A percentile compares a stretch with the other conserved stretches of the same genome.
These are phyloP conservation scores for Oophaga pumilio DNA, from an alignment of 2,113 vertebrate genomes.

Conservation along the genomic window DNA sequence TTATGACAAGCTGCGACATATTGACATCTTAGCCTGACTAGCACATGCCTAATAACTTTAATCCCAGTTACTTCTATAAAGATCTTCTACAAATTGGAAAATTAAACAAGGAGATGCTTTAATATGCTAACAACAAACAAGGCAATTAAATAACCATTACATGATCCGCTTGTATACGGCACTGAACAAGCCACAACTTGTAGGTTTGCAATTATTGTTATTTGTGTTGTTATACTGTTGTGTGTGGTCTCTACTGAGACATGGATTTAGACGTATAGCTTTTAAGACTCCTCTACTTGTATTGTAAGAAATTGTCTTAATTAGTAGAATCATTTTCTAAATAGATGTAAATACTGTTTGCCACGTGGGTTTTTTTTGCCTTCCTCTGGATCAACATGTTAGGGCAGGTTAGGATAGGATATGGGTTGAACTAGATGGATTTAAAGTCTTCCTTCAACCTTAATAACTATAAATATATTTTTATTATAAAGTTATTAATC, in stretches of 20 bases:
- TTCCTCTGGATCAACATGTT: too few species aligned
- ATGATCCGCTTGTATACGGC: constrained; percentile 5
- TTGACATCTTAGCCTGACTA: constrained; percentile 26
- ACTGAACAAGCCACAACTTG: background rate
- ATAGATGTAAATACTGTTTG: too few species aligned
- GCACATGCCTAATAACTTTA: constrained; percentile 33
- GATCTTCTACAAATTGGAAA: constrained; percentile 53
- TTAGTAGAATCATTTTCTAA: background rate
- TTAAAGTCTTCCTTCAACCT: too few species aligned
- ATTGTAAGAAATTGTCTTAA: background rate
- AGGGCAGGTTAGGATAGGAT: too few species aligned
- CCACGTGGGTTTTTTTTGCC: too few species aligned
- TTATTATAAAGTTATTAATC: background rate
- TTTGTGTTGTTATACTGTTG: constrained; percentile 31
- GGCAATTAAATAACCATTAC: constrained; percentile 38
- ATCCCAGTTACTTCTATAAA: constrained; percentile 36
- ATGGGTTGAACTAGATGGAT: too few species aligned
- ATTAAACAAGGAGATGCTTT: constrained; percentile 36
- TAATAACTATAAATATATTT: too few species aligned
- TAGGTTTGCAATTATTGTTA: constrained; percentile 29
- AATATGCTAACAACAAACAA: constrained; percentile 23
- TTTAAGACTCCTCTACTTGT: background rate
- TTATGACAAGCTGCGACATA: constrained; percentile 44
- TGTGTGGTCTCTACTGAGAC: constrained; percentile 37
- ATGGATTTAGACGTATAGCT: background rate